phyloP scores from a whole-genome alignment of 92 coral and sea anemone genomes.

The Epizoanthus ramosus region DNA sequence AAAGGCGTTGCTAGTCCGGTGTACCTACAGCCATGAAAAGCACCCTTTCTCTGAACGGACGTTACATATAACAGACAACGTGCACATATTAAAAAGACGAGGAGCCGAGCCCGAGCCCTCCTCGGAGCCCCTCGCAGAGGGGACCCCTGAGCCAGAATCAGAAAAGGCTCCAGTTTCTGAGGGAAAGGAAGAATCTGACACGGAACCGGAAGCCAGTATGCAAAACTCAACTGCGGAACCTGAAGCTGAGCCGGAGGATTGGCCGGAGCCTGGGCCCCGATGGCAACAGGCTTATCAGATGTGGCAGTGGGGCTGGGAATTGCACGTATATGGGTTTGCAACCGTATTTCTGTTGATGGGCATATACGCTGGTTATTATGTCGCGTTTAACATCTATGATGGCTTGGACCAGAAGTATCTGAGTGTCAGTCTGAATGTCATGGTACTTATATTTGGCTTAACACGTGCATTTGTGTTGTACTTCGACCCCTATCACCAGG shows the following conservation, averaged over 20 bases:
- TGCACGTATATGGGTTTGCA: constrained; percentile 82
- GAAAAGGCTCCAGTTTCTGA: constrained; percentile 15
- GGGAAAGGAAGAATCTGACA: constrained; percentile 13
- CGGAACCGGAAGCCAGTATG: constrained; percentile 33
- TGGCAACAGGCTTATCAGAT: constrained; percentile 83
- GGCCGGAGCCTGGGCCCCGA: constrained; percentile 98
- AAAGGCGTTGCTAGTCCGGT: too few relatives aligned
- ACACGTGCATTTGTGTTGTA: constrained; percentile 82
- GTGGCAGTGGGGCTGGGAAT: constrained; percentile 89
- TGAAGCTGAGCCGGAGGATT: constrained; percentile 75
- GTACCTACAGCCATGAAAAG: too few relatives aligned
- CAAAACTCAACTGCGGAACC: constrained; percentile 41
- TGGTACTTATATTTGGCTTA: constrained; percentile 82
- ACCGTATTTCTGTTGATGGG: constrained; percentile 72
- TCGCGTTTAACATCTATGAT: constrained; percentile 79
- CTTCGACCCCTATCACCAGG: constrained; percentile 96
- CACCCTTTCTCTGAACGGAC: too few relatives aligned
- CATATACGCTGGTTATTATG: constrained; percentile 82
- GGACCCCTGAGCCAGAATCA: constrained; percentile 27
- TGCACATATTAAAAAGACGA: neutral
- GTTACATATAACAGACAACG: neutral
- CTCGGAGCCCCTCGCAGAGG: constrained; percentile 49
- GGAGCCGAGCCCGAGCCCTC: constrained; percentile 29
- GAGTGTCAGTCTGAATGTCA: constrained; percentile 79
- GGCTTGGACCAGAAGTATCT: constrained; percentile 81